Evolutionary conservation across 1,140 invertebrate species (phyloP).

Genomic region (Drosophila repletoides): DNA sequence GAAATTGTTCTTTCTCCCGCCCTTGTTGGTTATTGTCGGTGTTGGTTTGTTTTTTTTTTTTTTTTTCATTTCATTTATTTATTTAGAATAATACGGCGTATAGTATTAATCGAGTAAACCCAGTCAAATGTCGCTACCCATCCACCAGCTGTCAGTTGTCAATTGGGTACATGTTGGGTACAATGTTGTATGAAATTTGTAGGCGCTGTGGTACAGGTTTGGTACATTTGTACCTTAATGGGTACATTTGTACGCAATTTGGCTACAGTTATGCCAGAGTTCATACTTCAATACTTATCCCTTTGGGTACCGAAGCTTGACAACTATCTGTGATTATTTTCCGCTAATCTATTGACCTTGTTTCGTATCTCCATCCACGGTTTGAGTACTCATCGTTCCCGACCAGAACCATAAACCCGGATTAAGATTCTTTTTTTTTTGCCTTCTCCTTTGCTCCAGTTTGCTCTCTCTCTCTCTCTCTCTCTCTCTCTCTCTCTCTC

Average conservation of each 20-base stretch:
- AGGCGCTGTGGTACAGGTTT: background rate
- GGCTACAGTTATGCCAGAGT: too few relatives aligned
- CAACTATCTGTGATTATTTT: constrained; percentile 15
- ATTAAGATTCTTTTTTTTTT: background rate
- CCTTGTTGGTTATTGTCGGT: constrained; percentile 60
- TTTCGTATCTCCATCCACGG: constrained; percentile 14
- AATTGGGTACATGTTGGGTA: constrained; percentile 11
- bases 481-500: constrained; percentile 19
- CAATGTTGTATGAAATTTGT: background rate
- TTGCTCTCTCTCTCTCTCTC: constrained; percentile 11
- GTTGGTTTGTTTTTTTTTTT: too few relatives aligned
- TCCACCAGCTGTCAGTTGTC: constrained; percentile 27
- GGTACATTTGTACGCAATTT: constrained; percentile 1
- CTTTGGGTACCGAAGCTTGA: constrained; percentile 3
- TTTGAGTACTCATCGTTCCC: constrained; percentile 17
- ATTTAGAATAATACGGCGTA: constrained; percentile 27
- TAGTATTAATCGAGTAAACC: constrained; percentile 40
- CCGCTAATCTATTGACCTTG: constrained; percentile 17
- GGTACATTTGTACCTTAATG: background rate
- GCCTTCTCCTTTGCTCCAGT: background rate
- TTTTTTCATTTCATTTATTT: too few relatives aligned
- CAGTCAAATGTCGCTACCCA: background rate
- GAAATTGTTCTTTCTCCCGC: constrained; percentile 21
- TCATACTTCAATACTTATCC: background rate
- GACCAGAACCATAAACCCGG: background rate